Evolutionary conservation across 2,888 invertebrate genomes (phyloP).

Genomic region (Marronus borbonicus): DNA sequence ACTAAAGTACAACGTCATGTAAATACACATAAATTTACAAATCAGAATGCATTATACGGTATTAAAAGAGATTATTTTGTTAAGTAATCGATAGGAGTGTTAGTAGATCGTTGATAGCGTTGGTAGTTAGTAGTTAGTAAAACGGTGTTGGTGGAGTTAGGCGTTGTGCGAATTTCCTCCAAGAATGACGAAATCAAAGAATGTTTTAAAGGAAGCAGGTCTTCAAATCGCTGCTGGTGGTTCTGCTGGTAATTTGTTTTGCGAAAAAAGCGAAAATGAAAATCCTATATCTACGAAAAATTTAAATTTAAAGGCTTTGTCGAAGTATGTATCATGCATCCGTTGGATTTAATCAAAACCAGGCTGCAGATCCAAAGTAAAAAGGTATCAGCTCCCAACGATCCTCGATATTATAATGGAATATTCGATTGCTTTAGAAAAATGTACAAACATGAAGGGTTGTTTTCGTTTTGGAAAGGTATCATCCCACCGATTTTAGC

Average conservation of each 20-base stretch:
- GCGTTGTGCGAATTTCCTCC: neutral
- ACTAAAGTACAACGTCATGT: constrained; percentile 21
- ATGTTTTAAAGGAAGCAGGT: constrained; percentile 78
- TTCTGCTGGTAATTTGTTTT: constrained; percentile 78
- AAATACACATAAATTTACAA: constrained; percentile 34
- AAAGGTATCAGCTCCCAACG: constrained; percentile 66
- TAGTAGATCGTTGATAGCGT: constrained; percentile 4
- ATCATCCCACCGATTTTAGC: constrained; percentile 93
- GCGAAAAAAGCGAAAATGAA: neutral
- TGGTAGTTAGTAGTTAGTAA: too few relatives aligned
- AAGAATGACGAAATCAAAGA: constrained; percentile 35
- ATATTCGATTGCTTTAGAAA: constrained; percentile 90
- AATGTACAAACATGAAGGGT: constrained; percentile 90
- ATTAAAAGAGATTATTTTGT: constrained; percentile 35
- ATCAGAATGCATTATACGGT: constrained; percentile 24
- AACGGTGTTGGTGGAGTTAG: too few relatives aligned
- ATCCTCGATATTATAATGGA: constrained; percentile 79
- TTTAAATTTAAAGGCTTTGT: constrained; percentile 79
- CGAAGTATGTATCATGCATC: constrained; percentile 97
- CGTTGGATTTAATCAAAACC: constrained; percentile 94
- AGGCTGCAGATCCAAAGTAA: constrained; percentile 84
- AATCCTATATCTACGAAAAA: neutral
- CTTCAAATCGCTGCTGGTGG: constrained; percentile 92
- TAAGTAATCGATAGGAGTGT: constrained; percentile 33
- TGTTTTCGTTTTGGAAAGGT: constrained; percentile 92